Evolutionary conservation across 2,797 vertebrate genomes (phyloP), one percentile per base, ranked within the genome.

Genomic region (Allobates femoralis): DNA sequence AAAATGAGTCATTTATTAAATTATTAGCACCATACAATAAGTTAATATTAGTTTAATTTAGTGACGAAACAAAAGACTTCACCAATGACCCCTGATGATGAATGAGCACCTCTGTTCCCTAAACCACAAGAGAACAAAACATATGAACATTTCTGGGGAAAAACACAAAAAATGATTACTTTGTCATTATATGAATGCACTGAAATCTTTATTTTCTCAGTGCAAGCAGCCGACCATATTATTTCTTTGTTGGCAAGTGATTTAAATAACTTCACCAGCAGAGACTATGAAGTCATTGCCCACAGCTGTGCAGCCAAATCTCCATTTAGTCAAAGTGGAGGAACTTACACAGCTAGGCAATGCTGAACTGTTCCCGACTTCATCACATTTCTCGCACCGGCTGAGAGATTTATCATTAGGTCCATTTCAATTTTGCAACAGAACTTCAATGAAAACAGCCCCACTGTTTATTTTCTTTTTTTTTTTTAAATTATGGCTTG

Each of bases 251-350:
- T 84, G 86, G 81, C 81, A 87, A 87, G 76, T 84, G 81, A 84
- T 84, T 87, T 87, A 87, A 84, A 80, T 79, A 75, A 79, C 81
- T 84, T 69, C 46, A 37, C 74, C 34, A 67, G 53, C 56, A 83
- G 86, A 79, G 62, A 86, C 62, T 26, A 83, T 87, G 86, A 87
- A 74, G 86, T 87, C 81, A 87, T 79, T 64, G 75, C 53, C 84
- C 75, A 58, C 86, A 87, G 86, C 86, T 87, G 86, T 71, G 80
- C 64, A 78, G 74, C 81, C 60, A 87, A 77, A 76, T 73, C 73
- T 79, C 74, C 73, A 71, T 86, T 86, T 77, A 83, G 74, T 58
- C 30, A 50, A 21, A 69, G 58, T 84, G 81, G 78, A 84, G 55
- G 74, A 16, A 83, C 79, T 87, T 69, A 77, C 79, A 82, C 85